phyloP scores from a whole-genome alignment of 2,888 invertebrate species.

The Loripinus fragilis region DNA sequence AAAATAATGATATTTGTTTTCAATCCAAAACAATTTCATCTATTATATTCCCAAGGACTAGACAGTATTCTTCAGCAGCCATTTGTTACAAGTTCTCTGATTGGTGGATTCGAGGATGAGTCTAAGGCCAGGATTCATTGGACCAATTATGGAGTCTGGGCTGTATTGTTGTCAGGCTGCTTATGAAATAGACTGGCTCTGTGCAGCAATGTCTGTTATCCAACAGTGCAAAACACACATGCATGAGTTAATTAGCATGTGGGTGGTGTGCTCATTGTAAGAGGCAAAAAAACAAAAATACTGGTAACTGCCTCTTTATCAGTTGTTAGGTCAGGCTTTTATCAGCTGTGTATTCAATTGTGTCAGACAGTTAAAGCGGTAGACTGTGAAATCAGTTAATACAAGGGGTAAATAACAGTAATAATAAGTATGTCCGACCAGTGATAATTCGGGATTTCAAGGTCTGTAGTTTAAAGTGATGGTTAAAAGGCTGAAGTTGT shows the following conservation, averaged over 20 bases:
- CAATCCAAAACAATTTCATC: constrained; percentile 25
- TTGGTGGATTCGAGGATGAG: constrained; percentile 59
- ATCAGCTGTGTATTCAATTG: background rate
- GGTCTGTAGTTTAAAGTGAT: background rate
- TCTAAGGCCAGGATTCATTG: constrained; percentile 49
- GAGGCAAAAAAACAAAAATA: background rate
- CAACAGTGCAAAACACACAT: background rate
- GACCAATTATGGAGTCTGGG: constrained; percentile 65
- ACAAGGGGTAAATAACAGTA: background rate
- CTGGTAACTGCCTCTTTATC: constrained; percentile 4
- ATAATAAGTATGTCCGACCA: background rate
- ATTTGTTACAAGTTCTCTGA: constrained; percentile 58
- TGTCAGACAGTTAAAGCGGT: constrained; percentile 1
- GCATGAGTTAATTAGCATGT: constrained; percentile 3
- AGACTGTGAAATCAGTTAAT: background rate
- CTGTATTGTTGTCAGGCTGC: constrained; percentile 51
- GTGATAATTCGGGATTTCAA: background rate
- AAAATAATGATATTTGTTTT: too few species aligned
- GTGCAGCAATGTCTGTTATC: constrained; percentile 1
- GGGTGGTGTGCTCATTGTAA: background rate
- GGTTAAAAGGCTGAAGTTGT: constrained; percentile 6
- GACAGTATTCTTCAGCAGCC: constrained; percentile 51
- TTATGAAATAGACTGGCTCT: constrained; percentile 47
- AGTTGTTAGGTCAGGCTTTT: background rate
- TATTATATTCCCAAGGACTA: constrained; percentile 41